Evolutionary conservation across 2,797 vertebrate genomes (phyloP).

Genomic region (Cheirogaleus major): DNA sequence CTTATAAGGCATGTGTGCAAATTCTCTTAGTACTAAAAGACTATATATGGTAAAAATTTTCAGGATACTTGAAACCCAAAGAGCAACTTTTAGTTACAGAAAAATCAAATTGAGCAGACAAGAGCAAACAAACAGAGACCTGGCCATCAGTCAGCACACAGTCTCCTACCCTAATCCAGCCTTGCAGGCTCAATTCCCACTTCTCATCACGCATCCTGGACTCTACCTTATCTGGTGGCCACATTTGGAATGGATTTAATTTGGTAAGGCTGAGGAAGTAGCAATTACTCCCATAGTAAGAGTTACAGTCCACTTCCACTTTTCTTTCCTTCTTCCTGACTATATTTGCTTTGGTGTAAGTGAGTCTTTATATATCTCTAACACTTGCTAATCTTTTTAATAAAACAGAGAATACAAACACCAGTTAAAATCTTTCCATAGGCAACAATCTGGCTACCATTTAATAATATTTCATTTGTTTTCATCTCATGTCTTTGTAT

Average conservation of each 20-base stretch:
- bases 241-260: not conserved
- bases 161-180: not conserved
- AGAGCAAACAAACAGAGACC: not conserved
- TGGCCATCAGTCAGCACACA: not conserved
- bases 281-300: not conserved
- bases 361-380: not conserved
- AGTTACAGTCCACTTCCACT: not conserved
- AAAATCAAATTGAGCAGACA: not conserved
- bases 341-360: not conserved
- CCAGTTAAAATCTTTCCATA: not conserved
- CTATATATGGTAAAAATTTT: not conserved
- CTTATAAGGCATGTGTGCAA: not conserved
- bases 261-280: not conserved
- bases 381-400: not conserved
- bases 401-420: not conserved
- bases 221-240: not conserved
- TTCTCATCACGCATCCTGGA: not conserved
- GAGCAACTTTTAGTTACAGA: not conserved
- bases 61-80: not conserved
- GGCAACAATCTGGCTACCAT: not conserved
- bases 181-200: not conserved
- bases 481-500: not conserved
- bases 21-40: not conserved
- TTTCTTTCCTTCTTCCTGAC: not conserved
- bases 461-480: not conserved